Conservation (phyloP, 2,113 vertebrate species). For the Fukomys damarensis region DNA sequence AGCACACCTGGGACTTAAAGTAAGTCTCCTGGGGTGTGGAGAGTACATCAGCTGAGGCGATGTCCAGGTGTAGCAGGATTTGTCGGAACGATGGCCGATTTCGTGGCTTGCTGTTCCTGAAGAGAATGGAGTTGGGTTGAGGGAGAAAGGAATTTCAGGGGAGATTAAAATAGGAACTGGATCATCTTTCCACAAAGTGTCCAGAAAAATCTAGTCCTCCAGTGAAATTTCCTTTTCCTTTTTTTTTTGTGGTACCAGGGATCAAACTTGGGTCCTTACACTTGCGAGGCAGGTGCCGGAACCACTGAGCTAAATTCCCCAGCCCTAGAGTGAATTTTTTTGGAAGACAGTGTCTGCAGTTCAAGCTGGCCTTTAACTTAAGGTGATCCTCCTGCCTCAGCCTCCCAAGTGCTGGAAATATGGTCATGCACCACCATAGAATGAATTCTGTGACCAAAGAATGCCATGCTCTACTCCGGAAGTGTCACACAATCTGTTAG, state of each 20-base stretch:
- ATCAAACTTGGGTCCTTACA: too few species aligned
- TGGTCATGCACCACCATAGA: not conserved
- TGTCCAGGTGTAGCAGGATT: constrained; percentile 97
- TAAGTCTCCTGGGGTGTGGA: constrained; percentile 98
- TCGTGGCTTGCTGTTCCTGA: constrained; percentile 97
- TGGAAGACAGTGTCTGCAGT: not conserved
- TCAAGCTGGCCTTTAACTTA: not conserved
- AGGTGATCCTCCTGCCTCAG: not conserved
- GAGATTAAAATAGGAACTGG: not conserved
- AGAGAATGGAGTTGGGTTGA: not conserved
- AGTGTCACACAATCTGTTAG: not conserved
- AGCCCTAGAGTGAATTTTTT: too few species aligned
- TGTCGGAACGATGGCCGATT: constrained; percentile 97
- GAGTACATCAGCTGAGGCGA: constrained; percentile 96
- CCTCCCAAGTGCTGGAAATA: not conserved
- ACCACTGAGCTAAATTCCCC: too few species aligned
- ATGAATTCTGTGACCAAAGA: not conserved
- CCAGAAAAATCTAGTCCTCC: not conserved
- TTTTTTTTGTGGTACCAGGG: too few species aligned
- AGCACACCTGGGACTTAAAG: constrained; percentile 94
- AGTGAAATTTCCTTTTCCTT: too few species aligned
- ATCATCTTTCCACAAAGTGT: not conserved
- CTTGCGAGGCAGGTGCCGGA: too few species aligned
- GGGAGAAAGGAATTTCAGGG: not conserved
- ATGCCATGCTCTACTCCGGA: not conserved